These are phyloP conservation scores for Microplitis deprimator DNA, from an alignment of 2,888 invertebrate genomes.

Conservation along the genomic window DNA sequence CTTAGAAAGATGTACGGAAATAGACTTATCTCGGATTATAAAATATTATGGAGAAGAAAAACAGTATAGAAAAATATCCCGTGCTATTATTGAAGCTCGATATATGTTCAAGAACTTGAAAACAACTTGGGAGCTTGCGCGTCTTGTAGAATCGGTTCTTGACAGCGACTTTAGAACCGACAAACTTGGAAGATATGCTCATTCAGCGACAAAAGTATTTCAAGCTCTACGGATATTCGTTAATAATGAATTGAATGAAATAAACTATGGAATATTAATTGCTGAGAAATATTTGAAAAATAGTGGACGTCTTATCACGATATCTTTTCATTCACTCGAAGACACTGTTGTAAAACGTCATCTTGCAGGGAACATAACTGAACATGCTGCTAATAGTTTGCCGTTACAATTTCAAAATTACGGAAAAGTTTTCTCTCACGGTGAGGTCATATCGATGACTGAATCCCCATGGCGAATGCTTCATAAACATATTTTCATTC, in stretches of 20 bases:
- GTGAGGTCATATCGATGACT: slow-evolving; percentile 76
- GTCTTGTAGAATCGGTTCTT: slow-evolving; percentile 79
- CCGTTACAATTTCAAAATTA: slow-evolving; percentile 82
- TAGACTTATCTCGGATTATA: slow-evolving; percentile 86
- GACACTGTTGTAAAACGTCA: slow-evolving; percentile 95
- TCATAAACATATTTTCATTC: slow-evolving; percentile 85
- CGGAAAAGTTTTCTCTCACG: slow-evolving; percentile 74
- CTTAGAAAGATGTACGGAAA: slow-evolving; percentile 83
- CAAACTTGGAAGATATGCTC: slow-evolving; percentile 82
- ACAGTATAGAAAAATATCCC: slow-evolving; percentile 87
- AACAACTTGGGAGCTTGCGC: slow-evolving; percentile 87
- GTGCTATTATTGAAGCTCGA: slow-evolving; percentile 88
- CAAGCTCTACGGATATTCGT: slow-evolving; percentile 95
- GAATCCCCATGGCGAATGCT: slow-evolving; percentile 83
- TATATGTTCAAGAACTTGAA: slow-evolving; percentile 82
- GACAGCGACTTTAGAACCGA: slow-evolving; percentile 76
- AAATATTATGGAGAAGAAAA: slow-evolving; percentile 94
- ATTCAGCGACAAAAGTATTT: slow-evolving; percentile 93
- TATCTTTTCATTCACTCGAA: slow-evolving; percentile 94
- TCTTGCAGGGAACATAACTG: slow-evolving; percentile 82
- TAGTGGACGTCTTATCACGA: slow-evolving; percentile 84
- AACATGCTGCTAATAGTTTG: slow-evolving; percentile 80
- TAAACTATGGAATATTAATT: slow-evolving; percentile 88
- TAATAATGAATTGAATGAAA: slow-evolving; percentile 95
- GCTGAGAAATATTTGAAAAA: slow-evolving; percentile 84